Conservation (phyloP, 2,888 invertebrate genomes). For the Heliconius sara region DNA sequence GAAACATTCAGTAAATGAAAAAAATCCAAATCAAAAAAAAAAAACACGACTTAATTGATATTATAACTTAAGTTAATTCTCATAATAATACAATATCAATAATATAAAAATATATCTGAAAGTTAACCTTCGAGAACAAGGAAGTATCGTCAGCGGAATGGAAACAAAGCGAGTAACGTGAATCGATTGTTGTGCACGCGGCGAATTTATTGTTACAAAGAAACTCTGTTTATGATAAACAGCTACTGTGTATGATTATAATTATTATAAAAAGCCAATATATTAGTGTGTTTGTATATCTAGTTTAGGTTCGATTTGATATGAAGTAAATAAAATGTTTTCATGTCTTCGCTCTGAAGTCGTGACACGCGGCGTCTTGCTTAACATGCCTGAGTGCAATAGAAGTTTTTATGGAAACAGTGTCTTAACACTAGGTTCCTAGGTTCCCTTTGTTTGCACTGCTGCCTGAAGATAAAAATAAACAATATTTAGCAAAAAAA, state of each 20-base stretch:
- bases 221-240: not conserved
- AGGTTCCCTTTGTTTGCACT: not conserved
- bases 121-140: conserved; percentile 12
- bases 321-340: too few species aligned
- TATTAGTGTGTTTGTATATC: not conserved
- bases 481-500: not conserved
- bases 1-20: too few species aligned
- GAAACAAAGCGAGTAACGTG: conserved; percentile 19
- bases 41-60: too few species aligned
- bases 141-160: conserved; percentile 24
- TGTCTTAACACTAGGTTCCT: not conserved
- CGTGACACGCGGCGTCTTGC: too few species aligned
- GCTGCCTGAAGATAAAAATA: not conserved
- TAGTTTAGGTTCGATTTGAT: not conserved
- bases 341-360: too few species aligned
- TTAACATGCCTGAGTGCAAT: too few species aligned
- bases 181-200: conserved; percentile 22
- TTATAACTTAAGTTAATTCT: not conserved
- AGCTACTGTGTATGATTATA: not conserved
- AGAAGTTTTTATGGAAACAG: not conserved
- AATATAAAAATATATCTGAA: not conserved
- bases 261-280: not conserved
- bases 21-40: too few species aligned
- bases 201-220: conserved; percentile 21
- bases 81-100: not conserved